Base-by-base conservation (phyloP, 1,140 invertebrate genomes). In the Paracyclopina nana region DNA sequence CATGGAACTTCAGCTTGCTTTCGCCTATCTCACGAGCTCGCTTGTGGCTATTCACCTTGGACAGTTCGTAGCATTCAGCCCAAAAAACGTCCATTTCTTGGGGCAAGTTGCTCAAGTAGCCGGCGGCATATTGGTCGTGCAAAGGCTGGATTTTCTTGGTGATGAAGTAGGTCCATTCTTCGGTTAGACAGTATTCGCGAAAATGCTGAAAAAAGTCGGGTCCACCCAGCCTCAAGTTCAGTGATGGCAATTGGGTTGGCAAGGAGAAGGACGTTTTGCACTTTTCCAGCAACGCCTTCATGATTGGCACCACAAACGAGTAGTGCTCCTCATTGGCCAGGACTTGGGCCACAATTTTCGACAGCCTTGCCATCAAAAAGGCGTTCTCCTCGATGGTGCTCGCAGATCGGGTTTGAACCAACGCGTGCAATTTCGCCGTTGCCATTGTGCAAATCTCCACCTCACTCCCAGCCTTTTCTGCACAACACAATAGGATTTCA, bases 131-230 rank as follows among this genome's bases (percentile, higher is more conserved):
- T 4, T 57, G 56, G 52, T 68, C 67, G 53, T 65, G 63, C 11
- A 69, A 54, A 1, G 65, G 63, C 48, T 63, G 62, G 6, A 70
- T 60, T 66, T 72, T 71, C 34, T 66, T 69, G 28, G 69, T 64
- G 14, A 76, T 68, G 54, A 76, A 77, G 28, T 58, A 60, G 4
- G 57, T 63, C 75, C 75, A 77, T 55, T 75, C 71, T 50, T 69
- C 66, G 30, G 62, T 66, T n/a, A 67, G 64, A 53, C 67, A 69
- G 56, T 72, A 76, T 38, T 61, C 62, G 57, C 72, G 70, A 55
- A 76, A 76, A 55, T 72, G 70, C 46, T 75, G 73, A 60, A 74
- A 75, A 59, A 76, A 75, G 4, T 68, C 65, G 0, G 72, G 70
- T 3, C 71, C 71, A 6, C 68, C 63, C 4, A 65, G 63, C 2